Evolutionary conservation across 2,888 invertebrate species (phyloP), one percentile per base, ranked within the genome.

Genomic region (Ophion slaviceki): DNA sequence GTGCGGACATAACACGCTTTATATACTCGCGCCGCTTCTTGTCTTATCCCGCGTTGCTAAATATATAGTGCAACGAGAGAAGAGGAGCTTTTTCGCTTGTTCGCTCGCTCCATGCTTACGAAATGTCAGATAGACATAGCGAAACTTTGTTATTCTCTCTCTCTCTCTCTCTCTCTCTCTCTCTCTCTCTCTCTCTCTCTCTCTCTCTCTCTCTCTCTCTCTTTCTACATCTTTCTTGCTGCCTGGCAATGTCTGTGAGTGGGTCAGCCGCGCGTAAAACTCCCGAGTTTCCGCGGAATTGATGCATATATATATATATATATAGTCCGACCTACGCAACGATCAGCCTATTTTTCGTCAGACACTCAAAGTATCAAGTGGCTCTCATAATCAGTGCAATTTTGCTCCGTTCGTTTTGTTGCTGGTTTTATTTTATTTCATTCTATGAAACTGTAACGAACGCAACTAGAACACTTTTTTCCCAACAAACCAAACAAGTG

Each of bases 91-190:
- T 71, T 64, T 68, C 83, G 74, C 67, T 83, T 53, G 32, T 57
- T 72, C 67, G 81, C 4, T 53, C 53, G 17, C 11, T 14, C 53
- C 53, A 71, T 84, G 74, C 82, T 92, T 92, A 90, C 91, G 92
- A 91, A 92, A 92, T 91, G 89, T 90, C 90, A 91, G 87, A 85
- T 62, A 66, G 68, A 84, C 80, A 82, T 84, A 87, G 86, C 45
- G 64, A 61, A 64, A 45, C 61, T 53, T 71, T n/a, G 40, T 74
- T 74, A n/a, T 20, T 59, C 57, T 20, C n/a, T 36, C 11, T 47
- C 84, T 20, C n/a, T 36, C 11, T 47, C 84, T 14, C 66, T 32
- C 36, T 36, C 36, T 32, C 32, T 66, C 32, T 32, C 32, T 7
- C 10, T n/a, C 5, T 17, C 8, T 47, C 57, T 20, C n/a, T 59